Conservation (phyloP, 2,797 vertebrate species). For the Oreonectes daqikongensis region DNA sequence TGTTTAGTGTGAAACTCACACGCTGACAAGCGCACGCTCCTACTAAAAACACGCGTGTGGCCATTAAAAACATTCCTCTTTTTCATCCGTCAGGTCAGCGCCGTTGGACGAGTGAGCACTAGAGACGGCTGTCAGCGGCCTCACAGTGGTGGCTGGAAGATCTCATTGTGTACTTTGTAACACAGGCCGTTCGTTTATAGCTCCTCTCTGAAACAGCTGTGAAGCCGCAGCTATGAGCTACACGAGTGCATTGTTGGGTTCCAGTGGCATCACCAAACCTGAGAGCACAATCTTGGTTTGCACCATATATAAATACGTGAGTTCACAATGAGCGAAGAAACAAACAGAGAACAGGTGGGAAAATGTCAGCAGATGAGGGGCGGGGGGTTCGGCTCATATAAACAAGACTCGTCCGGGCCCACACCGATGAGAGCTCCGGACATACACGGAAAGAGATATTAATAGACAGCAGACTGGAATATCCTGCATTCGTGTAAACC, state of each 20-base stretch:
- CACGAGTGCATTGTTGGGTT: constrained; percentile 46
- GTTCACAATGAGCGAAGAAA: constrained; percentile 32
- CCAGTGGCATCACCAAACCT: constrained; percentile 9
- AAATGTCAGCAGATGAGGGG: constrained; percentile 43
- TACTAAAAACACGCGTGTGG: constrained; percentile 66
- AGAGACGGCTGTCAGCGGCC: constrained; percentile 37
- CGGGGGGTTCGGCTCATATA: constrained; percentile 41
- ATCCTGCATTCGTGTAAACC: constrained; percentile 51
- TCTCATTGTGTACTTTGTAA: constrained; percentile 40
- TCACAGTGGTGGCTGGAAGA: constrained; percentile 53
- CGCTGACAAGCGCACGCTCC: constrained; percentile 63
- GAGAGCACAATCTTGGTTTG: neutral
- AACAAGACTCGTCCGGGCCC: constrained; percentile 51
- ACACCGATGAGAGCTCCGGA: constrained; percentile 50
- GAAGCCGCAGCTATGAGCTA: constrained; percentile 54
- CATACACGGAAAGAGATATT: constrained; percentile 56
- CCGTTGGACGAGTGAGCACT: constrained; percentile 41
- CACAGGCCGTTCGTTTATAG: constrained; percentile 62
- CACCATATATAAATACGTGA: no score
- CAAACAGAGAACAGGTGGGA: constrained; percentile 57
- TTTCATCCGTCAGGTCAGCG: constrained; percentile 59
- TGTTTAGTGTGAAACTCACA: constrained; percentile 63
- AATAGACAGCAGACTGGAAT: constrained; percentile 55
- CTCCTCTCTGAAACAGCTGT: constrained; percentile 60
- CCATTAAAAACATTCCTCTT: constrained; percentile 64